Conservation (phyloP, 2,797 vertebrate genomes). For the Chaetodon trifasciatus region DNA sequence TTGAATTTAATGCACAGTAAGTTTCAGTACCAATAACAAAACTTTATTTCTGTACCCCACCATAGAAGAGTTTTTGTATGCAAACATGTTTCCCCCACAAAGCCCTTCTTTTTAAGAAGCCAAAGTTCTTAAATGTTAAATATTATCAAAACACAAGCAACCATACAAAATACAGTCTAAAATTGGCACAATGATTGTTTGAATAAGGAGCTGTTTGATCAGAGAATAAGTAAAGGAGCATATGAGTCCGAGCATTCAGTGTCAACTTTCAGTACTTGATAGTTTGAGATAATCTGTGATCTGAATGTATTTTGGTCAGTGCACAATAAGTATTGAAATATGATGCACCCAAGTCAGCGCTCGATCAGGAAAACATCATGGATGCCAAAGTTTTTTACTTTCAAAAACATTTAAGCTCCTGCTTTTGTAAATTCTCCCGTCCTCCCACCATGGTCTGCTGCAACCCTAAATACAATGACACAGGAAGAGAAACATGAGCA, state of each 20-base stretch:
- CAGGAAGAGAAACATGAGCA: slow-evolving; percentile 3
- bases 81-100: neutral
- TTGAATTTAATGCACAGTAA: too few relatives aligned
- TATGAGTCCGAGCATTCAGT: neutral
- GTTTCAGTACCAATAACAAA: too few relatives aligned
- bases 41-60: too few relatives aligned
- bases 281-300: neutral
- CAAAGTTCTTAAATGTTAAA: too few relatives aligned
- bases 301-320: neutral
- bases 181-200: neutral
- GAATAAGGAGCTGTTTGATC: neutral
- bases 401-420: neutral
- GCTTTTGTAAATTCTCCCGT: neutral
- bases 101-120: too few relatives aligned
- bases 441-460: neutral
- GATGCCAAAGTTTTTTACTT: too few relatives aligned
- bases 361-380: neutral
- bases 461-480: neutral
- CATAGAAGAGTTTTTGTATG: neutral
- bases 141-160: too few relatives aligned
- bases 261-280: too few relatives aligned
- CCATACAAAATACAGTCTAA: too few relatives aligned
- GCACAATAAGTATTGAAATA: neutral
- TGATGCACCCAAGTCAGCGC: neutral
- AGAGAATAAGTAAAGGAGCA: neutral